Evolutionary conservation across 2,888 invertebrate species (phyloP), one percentile per base, ranked within the genome.

Genomic region (Lordiphosa fenestrarum): DNA sequence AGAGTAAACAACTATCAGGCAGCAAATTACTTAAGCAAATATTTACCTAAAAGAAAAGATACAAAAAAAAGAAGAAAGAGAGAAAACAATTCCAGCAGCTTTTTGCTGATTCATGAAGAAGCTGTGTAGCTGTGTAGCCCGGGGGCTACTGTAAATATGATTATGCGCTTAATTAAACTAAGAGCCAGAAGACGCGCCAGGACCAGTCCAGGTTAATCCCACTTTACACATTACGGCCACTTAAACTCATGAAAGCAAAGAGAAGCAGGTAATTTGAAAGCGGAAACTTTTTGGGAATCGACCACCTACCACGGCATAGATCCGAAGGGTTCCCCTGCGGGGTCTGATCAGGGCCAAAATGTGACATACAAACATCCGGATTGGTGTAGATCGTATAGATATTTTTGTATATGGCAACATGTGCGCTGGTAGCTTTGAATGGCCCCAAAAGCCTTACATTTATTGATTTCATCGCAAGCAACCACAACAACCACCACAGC

Each of bases 281-380:
- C 71, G 71, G 69, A 63, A 83, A 66, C 70, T 66, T 72, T 71
- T 69, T 52, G 53, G 33, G 51, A 51, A 47, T 56, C 65, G 19
- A 84, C 85, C 80, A 73, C 75, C 81, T 73, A 80, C 80, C 77
- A 66, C n/a, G 53, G 62, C 57, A 66, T 61, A 78, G 80, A 68
- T 73, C 69, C 59, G 57, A 44, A 66, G 68, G 55, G 40, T 38
- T 21, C 35, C 36, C 13, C 37, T 40, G 30, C 39, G 25, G 37
- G 25, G 37, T 47, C 52, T 49, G 25, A 7, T 25, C 7, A 40
- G 66, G 57, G 53, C 53, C 56, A 46, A 57, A 65, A 37, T 54
- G 39, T 53, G 65, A 50, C 69, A 72, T 36, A 66, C 49, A 36
- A 49, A 51, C 76, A 77, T 83, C 73, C 81, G 76, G 80, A 83